phyloP scores from a whole-genome alignment of 2,888 invertebrate genomes.

The Plutella xylostella region DNA sequence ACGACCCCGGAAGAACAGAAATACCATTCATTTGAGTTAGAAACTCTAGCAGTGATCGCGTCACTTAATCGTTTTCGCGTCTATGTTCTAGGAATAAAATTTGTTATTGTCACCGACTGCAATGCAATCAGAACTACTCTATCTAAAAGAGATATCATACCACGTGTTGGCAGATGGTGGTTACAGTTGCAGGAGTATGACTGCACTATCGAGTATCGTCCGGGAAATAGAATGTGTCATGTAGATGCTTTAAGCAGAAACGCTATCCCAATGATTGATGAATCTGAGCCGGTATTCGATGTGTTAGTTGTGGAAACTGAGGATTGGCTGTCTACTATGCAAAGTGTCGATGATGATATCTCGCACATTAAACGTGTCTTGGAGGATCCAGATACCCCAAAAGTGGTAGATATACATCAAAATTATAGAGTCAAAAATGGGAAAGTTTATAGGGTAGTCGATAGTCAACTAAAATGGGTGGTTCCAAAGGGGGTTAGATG shows the following conservation, averaged over 20 bases:
- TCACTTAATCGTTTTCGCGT: constrained; percentile 18
- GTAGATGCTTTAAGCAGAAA: constrained; percentile 22
- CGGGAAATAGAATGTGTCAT: constrained; percentile 24
- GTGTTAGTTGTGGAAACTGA: constrained; percentile 12
- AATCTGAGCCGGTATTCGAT: not conserved
- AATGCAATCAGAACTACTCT: constrained; percentile 19
- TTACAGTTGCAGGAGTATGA: no score
- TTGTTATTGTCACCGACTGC: constrained; percentile 24
- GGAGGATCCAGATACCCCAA: not conserved
- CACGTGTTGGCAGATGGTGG: not conserved
- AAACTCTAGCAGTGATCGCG: constrained; percentile 15
- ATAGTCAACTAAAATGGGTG: constrained; percentile 21
- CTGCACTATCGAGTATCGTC: constrained; percentile 27
- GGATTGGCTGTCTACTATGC: constrained; percentile 11
- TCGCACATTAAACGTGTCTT: not conserved
- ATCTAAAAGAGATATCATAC: constrained; percentile 17
- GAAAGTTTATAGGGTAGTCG: not conserved
- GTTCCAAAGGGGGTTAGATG: constrained; percentile 21
- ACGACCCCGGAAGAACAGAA: constrained; percentile 9
- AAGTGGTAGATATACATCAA: not conserved
- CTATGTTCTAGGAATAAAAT: constrained; percentile 19
- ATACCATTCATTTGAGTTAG: constrained; percentile 6
- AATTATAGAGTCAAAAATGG: not conserved
- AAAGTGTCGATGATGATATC: constrained; percentile 12
- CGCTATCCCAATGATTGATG: not conserved